phyloP scores from a whole-genome alignment of 1,140 invertebrate species.

The Cydia pomonella region DNA sequence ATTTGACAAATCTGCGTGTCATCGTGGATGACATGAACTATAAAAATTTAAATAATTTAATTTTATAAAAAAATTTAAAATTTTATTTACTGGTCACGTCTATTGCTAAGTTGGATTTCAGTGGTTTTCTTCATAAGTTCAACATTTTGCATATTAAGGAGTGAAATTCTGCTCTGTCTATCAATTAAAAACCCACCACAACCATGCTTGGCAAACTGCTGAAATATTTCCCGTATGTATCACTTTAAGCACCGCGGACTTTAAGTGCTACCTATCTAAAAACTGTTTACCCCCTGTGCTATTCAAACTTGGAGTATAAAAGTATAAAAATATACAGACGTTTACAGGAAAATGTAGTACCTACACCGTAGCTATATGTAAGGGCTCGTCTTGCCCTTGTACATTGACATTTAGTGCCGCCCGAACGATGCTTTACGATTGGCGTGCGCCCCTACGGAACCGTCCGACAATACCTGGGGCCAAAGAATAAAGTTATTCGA shows the following conservation, averaged over 20 bases:
- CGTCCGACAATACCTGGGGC: neutral
- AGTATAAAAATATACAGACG: conserved; percentile 28
- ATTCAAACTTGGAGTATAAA: conserved; percentile 23
- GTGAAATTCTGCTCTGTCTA: neutral
- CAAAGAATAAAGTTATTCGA: conserved; percentile 16
- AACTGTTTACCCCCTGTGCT: neutral
- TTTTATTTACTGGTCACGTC: too few relatives aligned
- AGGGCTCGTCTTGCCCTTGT: conserved; percentile 56
- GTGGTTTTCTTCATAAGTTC: neutral
- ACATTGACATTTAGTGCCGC: conserved; percentile 72
- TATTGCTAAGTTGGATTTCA: neutral
- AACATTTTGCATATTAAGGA: neutral
- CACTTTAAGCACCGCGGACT: neutral
- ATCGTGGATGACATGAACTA: too few relatives aligned
- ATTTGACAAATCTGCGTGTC: too few relatives aligned
- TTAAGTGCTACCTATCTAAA: neutral
- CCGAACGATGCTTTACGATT: conserved; percentile 68
- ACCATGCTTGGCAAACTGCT: neutral
- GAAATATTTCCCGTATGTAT: neutral
- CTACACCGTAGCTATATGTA: conserved; percentile 31
- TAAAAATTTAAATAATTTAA: too few relatives aligned
- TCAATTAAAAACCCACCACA: neutral
- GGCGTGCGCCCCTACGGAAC: conserved; percentile 39
- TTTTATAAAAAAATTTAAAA: too few relatives aligned
- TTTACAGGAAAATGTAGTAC: conserved; percentile 36